Conservation (phyloP, 2,113 vertebrate species). For the Callaeas wilsoni region DNA sequence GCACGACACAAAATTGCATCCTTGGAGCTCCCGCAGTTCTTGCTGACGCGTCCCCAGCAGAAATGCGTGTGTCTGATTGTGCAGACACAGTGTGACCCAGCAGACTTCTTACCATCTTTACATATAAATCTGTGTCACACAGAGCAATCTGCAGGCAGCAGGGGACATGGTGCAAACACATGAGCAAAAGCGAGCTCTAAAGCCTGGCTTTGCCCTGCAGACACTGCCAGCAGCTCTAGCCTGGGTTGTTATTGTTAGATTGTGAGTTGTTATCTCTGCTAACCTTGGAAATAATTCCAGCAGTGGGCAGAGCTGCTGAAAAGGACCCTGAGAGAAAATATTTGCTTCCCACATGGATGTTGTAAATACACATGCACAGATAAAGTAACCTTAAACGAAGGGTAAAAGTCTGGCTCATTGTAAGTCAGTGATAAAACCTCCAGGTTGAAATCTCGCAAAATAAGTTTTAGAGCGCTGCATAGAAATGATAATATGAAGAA, state of each 20-base stretch:
- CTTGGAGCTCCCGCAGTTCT: background rate
- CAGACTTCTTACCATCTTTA: background rate
- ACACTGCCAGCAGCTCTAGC: background rate
- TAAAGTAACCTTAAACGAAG: background rate
- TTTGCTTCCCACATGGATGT: background rate
- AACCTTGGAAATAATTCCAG: background rate
- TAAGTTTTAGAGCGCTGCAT: background rate
- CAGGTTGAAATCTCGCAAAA: background rate
- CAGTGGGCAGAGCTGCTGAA: background rate
- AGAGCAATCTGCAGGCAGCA: background rate
- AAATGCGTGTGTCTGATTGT: background rate
- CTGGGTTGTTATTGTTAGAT: background rate
- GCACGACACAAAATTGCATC: fast-evolving
- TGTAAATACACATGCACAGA: background rate
- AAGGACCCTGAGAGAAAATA: background rate
- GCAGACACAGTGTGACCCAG: background rate
- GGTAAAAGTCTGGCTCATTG: background rate
- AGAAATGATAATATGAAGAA: background rate
- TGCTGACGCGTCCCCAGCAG: background rate
- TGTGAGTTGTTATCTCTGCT: background rate
- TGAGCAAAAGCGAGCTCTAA: background rate
- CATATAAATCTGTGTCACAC: background rate
- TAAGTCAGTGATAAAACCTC: background rate
- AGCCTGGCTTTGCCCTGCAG: background rate
- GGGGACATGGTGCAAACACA: background rate